Base-by-base conservation (phyloP, 2,888 invertebrate species). In the Thereva unica region DNA sequence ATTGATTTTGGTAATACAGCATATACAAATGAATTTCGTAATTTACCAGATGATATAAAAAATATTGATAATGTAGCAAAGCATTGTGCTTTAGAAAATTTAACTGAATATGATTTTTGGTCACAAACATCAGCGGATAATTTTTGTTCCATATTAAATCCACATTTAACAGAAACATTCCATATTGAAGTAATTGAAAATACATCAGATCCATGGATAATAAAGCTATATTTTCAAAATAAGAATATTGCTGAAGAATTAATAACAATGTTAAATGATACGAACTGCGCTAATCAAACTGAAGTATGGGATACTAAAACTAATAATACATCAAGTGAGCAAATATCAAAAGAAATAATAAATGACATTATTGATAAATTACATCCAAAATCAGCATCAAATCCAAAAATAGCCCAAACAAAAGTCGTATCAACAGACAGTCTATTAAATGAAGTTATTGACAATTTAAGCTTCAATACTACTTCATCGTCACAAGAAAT, bases 1-100 rank as follows among this genome's bases (percentile, higher is more conserved):
- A 84, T 91, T 4, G 89, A 89, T 76, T 89, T 87, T 75, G 89
- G 89, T 1, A 86, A 88, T 74, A 84, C 84, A 1, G 83, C 84
- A 0, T 78, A 85, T 4, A 83, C 85, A 0, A 83, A 83, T 55
- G 84, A 87, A 74, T 76, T 89, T 42, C 82, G 85, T 64, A 82
- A 82, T 71, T 78, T 89, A 52, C 87, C 89, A 1, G 83, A 84
- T 37, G 84, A 85, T 45, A 77, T 89, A 8, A 82, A 83, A 63
- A 73, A 79, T 4, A 82, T 84, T 69, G 84, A 85, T 6, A 83
- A 84, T 0, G 78, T 86, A 5, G 85, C 89, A 0, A 84, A 84
- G 69, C 85, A 85, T 72, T 89, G 89, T 73, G 83, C 85, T 3
- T 78, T 89, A n/a, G 84, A 84, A 65, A 82, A 84, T 84, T 85